Percentiles rank a stretch among this genome's conserved stretches.
Evolutionary conservation across 1,140 invertebrate species (phyloP).

Genomic region (Philaenus spumarius): DNA sequence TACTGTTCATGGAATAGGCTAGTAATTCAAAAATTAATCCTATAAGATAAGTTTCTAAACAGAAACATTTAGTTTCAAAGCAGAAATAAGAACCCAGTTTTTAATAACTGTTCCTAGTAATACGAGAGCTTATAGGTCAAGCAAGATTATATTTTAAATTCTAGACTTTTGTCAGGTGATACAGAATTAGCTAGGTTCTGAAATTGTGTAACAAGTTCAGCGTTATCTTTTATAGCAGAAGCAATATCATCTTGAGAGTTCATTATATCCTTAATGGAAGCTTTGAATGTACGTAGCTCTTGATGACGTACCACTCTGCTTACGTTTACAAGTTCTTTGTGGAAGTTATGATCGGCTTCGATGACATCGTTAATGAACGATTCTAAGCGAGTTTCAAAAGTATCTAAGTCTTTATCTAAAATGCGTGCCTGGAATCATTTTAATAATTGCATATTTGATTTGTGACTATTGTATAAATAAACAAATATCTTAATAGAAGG

Average conservation of each 20-base stretch:
- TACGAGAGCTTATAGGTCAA: too few species aligned
- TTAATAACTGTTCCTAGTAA: too few species aligned
- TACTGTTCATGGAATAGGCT: too few species aligned
- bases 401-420: constrained; percentile 61
- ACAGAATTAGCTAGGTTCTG: constrained; percentile 30
- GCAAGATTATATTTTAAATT: too few species aligned
- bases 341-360: constrained; percentile 28
- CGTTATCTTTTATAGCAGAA: constrained; percentile 40
- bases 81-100: too few species aligned
- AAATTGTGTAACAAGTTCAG: constrained; percentile 40
- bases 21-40: too few species aligned
- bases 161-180: not conserved
- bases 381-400: constrained; percentile 42
- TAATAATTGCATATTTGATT: not conserved
- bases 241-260: constrained; percentile 43
- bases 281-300: constrained; percentile 29
- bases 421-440: constrained; percentile 54
- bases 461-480: not conserved
- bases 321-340: constrained; percentile 27
- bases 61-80: too few species aligned
- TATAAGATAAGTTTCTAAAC: too few species aligned
- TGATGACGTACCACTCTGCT: constrained; percentile 19
- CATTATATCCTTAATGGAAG: constrained; percentile 41
- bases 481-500: not conserved
- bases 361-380: constrained; percentile 30